These are phyloP conservation scores for Mycetomoellerius zeteki DNA, from an alignment of 1,140 invertebrate genomes.

Conservation along the genomic window DNA sequence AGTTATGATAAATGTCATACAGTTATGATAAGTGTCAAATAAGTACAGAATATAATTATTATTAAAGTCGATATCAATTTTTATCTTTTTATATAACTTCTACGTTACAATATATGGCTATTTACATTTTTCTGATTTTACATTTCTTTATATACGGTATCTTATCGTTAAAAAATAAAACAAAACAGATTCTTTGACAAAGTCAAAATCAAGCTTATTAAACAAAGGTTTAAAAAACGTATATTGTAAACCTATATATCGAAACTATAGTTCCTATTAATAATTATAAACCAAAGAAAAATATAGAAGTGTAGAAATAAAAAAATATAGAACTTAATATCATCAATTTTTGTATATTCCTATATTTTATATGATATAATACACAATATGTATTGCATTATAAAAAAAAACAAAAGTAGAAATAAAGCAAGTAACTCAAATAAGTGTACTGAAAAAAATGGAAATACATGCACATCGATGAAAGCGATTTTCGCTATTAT, in stretches of 20 bases:
- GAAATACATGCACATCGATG: not conserved
- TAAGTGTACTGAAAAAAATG: not conserved
- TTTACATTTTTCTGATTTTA: not conserved
- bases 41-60: not conserved
- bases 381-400: not conserved
- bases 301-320: not conserved
- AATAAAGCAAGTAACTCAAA: too few species aligned
- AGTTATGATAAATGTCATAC: not conserved
- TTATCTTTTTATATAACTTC: not conserved
- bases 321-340: not conserved
- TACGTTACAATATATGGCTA: not conserved
- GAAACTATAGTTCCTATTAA: not conserved
- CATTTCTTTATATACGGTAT: not conserved
- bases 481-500: conserved; percentile 34
- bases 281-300: not conserved
- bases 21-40: not conserved
- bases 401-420: not conserved
- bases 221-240: not conserved
- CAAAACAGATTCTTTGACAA: not conserved
- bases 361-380: too few species aligned
- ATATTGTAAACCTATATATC: not conserved
- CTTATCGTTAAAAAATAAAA: not conserved
- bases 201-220: not conserved
- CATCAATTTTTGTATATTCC: not conserved
- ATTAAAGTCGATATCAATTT: not conserved